A percentile compares a stretch with the other conserved stretches of the same genome.
Evolutionary conservation across 2,888 invertebrate species (phyloP).

Genomic region (Apoda limacodes): DNA sequence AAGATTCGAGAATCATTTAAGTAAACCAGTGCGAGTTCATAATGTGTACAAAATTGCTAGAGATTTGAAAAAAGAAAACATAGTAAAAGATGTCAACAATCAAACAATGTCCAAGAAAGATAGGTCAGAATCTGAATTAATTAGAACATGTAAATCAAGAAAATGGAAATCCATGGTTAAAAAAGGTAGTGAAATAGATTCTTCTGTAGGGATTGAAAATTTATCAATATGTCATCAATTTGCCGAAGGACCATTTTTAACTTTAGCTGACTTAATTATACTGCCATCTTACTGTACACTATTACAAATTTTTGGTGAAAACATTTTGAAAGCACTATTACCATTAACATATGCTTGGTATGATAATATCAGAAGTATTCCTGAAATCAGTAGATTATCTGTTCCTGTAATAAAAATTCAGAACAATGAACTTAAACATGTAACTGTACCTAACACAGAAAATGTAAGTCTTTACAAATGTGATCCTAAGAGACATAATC

Average conservation of each 20-base stretch:
- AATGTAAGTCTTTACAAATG: slow-evolving; percentile 81
- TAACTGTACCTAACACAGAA: slow-evolving; percentile 56
- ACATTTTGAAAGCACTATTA: slow-evolving; percentile 46
- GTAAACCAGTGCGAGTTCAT: slow-evolving; percentile 85
- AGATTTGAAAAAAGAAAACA: slow-evolving; percentile 50
- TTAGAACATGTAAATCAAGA: slow-evolving; percentile 41
- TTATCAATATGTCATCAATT: slow-evolving; percentile 76
- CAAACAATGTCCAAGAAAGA: no score
- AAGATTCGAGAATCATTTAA: slow-evolving; percentile 86
- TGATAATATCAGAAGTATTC: slow-evolving; percentile 31
- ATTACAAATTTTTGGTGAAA: slow-evolving; percentile 49
- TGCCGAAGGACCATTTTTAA: slow-evolving; percentile 86
- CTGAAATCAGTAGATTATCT: slow-evolving; percentile 25
- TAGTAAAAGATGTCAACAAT: slow-evolving; percentile 11
- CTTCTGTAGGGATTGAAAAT: slow-evolving; percentile 55
- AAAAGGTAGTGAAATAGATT: slow-evolving; percentile 46
- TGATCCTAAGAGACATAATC: slow-evolving; percentile 81
- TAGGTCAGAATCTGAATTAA: slow-evolving; percentile 22
- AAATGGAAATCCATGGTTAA: slow-evolving; percentile 59
- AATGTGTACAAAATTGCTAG: slow-evolving; percentile 84
- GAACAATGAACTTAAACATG: slow-evolving; percentile 21
- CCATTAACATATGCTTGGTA: slow-evolving; percentile 78
- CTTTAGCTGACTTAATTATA: slow-evolving; percentile 86
- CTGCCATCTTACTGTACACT: slow-evolving; percentile 77
- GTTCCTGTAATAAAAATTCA: slow-evolving; percentile 22